phyloP scores from a whole-genome alignment of 2,797 vertebrate genomes.

The Neosilurus mollespiculum region DNA sequence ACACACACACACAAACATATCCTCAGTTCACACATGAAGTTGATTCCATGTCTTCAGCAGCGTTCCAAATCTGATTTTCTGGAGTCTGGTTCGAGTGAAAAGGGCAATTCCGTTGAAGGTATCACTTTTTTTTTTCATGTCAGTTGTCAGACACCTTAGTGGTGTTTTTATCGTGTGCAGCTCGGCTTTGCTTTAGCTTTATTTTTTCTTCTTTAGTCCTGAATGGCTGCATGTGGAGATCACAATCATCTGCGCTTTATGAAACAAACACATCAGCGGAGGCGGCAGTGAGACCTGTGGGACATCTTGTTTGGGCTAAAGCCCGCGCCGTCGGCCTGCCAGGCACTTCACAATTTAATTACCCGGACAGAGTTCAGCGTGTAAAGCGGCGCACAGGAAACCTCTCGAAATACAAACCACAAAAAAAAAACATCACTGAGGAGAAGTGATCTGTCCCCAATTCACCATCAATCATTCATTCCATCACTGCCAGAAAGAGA shows the following conservation, averaged over 20 bases:
- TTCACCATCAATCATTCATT: neutral
- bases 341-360: slow-evolving; percentile 38
- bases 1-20: neutral
- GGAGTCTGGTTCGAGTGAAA: neutral
- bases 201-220: slow-evolving; percentile 24
- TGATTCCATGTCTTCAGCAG: neutral
- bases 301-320: slow-evolving; percentile 4
- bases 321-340: neutral
- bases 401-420: neutral
- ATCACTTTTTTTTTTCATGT: slow-evolving; percentile 3
- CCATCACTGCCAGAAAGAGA: neutral
- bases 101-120: slow-evolving; percentile 15
- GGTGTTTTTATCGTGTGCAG: slow-evolving; percentile 31
- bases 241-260: slow-evolving; percentile 33
- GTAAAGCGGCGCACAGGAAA: neutral
- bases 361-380: slow-evolving; percentile 34
- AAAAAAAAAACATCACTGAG: neutral
- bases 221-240: slow-evolving; percentile 31
- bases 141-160: slow-evolving; percentile 2
- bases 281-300: slow-evolving; percentile 14
- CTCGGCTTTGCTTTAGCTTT: slow-evolving; percentile 10
- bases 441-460: neutral
- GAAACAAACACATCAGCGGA: slow-evolving; percentile 39
- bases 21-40: neutral
- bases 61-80: neutral